Percentiles rank a stretch among this genome's conserved stretches.
Evolutionary conservation across 2,113 vertebrate species (phyloP).

Genomic region (Hemicordylus capensis): DNA sequence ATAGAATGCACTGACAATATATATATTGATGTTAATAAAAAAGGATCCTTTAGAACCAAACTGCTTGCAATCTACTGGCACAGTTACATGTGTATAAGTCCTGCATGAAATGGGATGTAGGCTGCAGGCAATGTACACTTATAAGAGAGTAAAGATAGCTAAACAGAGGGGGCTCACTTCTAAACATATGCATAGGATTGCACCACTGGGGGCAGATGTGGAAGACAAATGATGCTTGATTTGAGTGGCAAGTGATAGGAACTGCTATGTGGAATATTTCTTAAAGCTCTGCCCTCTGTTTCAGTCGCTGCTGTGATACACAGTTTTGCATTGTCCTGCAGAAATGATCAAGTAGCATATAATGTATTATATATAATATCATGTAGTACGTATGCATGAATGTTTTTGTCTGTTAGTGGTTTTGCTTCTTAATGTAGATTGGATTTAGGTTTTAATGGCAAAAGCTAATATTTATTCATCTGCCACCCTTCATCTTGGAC

Average conservation of each 20-base stretch:
- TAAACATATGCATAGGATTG: no score
- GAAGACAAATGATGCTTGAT: background rate
- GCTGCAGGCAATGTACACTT: background rate
- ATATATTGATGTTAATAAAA: background rate
- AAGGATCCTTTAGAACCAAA: background rate
- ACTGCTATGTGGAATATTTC: background rate
- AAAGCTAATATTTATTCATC: no score
- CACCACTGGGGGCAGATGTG: background rate
- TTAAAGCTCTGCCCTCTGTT: background rate
- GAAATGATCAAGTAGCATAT: background rate
- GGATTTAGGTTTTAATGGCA: background rate
- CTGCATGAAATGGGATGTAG: no score
- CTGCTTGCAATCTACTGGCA: background rate
- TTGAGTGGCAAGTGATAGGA: background rate
- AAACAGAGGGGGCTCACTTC: background rate
- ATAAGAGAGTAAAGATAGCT: background rate
- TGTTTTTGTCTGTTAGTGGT: background rate
- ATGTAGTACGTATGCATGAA: background rate
- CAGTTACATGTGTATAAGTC: no score
- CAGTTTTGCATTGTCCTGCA: background rate
- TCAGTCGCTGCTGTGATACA: background rate
- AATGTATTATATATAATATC: background rate
- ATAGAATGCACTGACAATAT: background rate
- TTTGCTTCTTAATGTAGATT: conserved; percentile 1
- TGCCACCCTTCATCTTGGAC: no score